phyloP scores from a whole-genome alignment of 2,797 vertebrate species.

The Lithobates pipiens region DNA sequence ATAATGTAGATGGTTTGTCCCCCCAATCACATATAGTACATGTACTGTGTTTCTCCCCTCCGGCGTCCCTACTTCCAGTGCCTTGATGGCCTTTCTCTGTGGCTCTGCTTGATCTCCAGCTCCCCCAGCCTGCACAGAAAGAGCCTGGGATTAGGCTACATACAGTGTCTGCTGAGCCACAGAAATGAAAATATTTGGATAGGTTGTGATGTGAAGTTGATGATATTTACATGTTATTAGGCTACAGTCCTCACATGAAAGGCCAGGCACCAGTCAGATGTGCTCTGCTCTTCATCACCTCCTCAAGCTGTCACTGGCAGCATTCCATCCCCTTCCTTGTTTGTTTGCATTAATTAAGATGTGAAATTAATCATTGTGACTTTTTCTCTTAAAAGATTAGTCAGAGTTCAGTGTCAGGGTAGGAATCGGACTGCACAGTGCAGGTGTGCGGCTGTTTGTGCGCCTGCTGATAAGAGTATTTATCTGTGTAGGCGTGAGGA shows the following conservation, averaged over 20 bases:
- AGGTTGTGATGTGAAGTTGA: conserved; percentile 74
- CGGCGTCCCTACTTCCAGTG: neutral
- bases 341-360: conserved; percentile 81
- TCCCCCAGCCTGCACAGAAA: neutral
- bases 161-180: conserved; percentile 40
- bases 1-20: too few relatives aligned
- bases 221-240: conserved; percentile 78
- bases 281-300: conserved; percentile 69
- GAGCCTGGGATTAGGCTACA: neutral
- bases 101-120: neutral
- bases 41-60: neutral
- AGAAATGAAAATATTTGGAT: conserved; percentile 72
- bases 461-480: conserved; percentile 72
- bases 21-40: neutral
- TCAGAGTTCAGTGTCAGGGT: conserved; percentile 59
- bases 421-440: conserved; percentile 57
- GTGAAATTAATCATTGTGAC: conserved; percentile 75
- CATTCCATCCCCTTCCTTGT: conserved; percentile 80
- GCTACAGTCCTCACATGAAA: conserved; percentile 74
- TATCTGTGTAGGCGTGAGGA: conserved; percentile 73
- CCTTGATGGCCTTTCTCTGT: neutral
- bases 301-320: conserved; percentile 75
- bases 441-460: conserved; percentile 70
- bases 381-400: conserved; percentile 65
- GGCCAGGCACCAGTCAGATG: conserved; percentile 66